Evolutionary conservation across 2,113 vertebrate species (phyloP).

Genomic region (Crotalus helleri): DNA sequence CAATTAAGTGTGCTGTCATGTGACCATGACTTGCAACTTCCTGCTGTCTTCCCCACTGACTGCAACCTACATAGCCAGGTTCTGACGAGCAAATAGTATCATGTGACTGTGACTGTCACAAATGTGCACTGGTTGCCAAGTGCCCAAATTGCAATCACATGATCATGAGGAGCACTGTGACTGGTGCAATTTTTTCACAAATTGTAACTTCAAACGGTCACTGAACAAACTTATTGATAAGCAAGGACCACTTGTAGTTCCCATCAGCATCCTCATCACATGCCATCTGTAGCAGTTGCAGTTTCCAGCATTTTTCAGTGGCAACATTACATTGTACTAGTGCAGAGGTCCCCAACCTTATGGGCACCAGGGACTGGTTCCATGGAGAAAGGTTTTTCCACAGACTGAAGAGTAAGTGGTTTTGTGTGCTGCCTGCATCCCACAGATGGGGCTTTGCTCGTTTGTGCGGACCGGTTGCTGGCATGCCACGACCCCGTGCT

Average conservation of each 20-base stretch:
- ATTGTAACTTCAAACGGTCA: not conserved
- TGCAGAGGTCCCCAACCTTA: no score
- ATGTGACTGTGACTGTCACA: not conserved
- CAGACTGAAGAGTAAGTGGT: no score
- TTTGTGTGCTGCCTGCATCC: no score
- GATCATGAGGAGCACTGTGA: not conserved
- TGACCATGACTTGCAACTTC: not conserved
- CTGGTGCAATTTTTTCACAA: not conserved
- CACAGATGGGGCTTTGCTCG: no score
- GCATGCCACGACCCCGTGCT: no score
- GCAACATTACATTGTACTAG: not conserved
- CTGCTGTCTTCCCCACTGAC: not conserved
- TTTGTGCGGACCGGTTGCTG: no score
- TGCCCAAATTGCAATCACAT: not conserved
- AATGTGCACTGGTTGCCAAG: not conserved
- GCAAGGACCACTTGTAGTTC: not conserved
- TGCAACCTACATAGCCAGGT: no score
- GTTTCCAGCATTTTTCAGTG: not conserved
- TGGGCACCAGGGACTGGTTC: no score
- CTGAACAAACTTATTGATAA: not conserved
- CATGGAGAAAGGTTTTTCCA: no score
- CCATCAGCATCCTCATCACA: not conserved
- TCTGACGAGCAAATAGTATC: not conserved
- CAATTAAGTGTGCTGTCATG: not conserved
- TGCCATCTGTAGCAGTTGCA: not conserved